A percentile compares a stretch with the other conserved stretches of the same genome.
phyloP scores from a whole-genome alignment of 2,113 vertebrate species.

The Manacus vitellinus region DNA sequence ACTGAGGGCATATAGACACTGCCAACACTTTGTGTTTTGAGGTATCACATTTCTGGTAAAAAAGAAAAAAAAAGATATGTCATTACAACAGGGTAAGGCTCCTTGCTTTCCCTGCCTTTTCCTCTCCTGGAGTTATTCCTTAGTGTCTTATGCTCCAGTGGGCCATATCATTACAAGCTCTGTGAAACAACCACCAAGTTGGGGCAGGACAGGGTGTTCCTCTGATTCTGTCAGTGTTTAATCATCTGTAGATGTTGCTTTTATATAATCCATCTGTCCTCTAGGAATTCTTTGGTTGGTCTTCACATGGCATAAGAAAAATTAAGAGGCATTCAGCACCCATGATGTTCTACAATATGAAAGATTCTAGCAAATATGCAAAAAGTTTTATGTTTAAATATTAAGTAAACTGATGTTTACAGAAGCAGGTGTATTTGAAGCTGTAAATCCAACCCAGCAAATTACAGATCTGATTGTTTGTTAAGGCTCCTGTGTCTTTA shows the following conservation, averaged over 20 bases:
- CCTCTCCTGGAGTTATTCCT: neutral
- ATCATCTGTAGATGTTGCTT: neutral
- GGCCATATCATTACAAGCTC: neutral
- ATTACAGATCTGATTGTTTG: neutral
- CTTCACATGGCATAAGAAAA: neutral
- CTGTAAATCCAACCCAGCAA: neutral
- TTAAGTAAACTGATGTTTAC: neutral
- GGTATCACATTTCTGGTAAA: conserved; percentile 78
- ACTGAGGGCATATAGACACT: conserved; percentile 82
- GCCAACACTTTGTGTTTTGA: conserved; percentile 83
- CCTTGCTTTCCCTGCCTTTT: neutral
- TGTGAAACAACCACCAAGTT: neutral
- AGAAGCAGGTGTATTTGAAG: neutral
- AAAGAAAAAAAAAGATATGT: neutral
- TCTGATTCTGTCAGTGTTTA: neutral
- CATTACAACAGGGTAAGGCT: neutral
- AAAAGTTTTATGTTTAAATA: neutral
- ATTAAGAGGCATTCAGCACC: neutral
- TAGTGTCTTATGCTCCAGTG: neutral
- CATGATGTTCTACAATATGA: neutral
- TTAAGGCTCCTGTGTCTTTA: neutral
- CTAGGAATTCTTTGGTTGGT: neutral
- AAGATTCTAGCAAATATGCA: neutral
- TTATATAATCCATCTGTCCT: neutral
- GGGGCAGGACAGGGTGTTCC: neutral